Evolutionary conservation across 2,113 vertebrate genomes (phyloP).

Genomic region (Euleptes europaea): DNA sequence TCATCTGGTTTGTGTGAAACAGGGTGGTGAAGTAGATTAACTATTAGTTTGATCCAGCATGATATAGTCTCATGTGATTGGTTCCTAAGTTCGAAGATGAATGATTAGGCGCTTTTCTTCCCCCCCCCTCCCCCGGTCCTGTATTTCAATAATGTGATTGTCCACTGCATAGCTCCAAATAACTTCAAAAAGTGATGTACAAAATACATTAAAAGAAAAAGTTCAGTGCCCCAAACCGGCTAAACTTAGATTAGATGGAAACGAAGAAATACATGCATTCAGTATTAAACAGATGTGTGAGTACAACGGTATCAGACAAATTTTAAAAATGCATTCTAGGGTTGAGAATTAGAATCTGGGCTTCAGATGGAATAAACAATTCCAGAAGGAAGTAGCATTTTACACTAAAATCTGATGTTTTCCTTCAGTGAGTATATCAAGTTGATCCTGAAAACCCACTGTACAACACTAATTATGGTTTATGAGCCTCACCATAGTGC

Average conservation of each 20-base stretch:
- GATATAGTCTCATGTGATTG: too few relatives aligned
- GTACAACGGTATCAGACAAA: too few relatives aligned
- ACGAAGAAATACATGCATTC: not conserved
- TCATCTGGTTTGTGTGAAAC: too few relatives aligned
- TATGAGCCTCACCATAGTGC: not conserved
- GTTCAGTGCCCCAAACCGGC: not conserved
- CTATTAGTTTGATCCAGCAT: not conserved
- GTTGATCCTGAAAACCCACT: not conserved
- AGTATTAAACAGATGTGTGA: not conserved
- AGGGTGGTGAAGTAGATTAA: not conserved
- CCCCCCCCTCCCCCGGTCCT: too few relatives aligned
- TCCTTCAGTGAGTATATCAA: not conserved
- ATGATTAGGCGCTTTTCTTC: too few relatives aligned
- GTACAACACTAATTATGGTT: not conserved
- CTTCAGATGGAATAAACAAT: not conserved
- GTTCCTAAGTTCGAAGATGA: too few relatives aligned
- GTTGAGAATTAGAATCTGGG: not conserved
- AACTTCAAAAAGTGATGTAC: not conserved
- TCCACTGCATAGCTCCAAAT: not conserved
- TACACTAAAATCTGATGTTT: not conserved
- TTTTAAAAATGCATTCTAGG: not conserved
- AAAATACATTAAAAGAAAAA: not conserved
- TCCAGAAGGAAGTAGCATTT: not conserved
- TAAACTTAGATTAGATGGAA: not conserved
- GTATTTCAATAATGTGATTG: not conserved